Evolutionary conservation across 2,113 vertebrate species (phyloP), one percentile per base, ranked within the genome.

Genomic region (Ceyx cyanopectus): DNA sequence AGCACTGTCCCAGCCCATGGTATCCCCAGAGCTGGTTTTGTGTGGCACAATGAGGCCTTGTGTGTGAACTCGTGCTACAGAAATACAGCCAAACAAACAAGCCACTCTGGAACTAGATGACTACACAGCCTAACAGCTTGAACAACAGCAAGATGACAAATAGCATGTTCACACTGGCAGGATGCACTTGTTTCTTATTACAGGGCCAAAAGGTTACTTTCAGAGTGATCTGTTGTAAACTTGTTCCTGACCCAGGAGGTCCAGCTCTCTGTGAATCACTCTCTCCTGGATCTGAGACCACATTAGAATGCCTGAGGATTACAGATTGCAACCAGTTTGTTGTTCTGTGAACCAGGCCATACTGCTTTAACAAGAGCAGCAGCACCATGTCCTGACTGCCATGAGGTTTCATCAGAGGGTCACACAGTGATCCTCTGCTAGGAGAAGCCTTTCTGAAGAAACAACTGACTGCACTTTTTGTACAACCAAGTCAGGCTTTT

Each of bases 131-230:
- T 41, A 82, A 77, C 57, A 85, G 89, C 81, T 46, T 56, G 3
- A 89, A 77, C 63, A 92, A 66, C 72, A 87, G 72, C 85, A 56
- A 48, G 65, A 92, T 48, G 68, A 85, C 79, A 93, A 81, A 76
- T 46, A 82, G 1, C 12, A 3, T 69, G 67, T 85, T 90, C 81
- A 74, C 60, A 53, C 56, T 60, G 89, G 75, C 94, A 91, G 70
- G 62, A 93, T 85, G 91, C 89, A 87, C 84, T 90, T 92, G 73
- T 63, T 90, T 53, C 88, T 92, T 84, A 79, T 76, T 90, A 85
- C 24, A 0, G 6, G 83, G 81, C 41, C 77, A 90, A 88, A 92
- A 88, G 89, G 90, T 90, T 84, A 78, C n/a, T 94, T 77, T 30
- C 57, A 86, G 60, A 94, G 57, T 37, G 62, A 93, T 78, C 76